Evolutionary conservation across 2,888 invertebrate genomes (phyloP), one percentile per base, ranked within the genome.

Genomic region (Gymnosoma rotundatum): DNA sequence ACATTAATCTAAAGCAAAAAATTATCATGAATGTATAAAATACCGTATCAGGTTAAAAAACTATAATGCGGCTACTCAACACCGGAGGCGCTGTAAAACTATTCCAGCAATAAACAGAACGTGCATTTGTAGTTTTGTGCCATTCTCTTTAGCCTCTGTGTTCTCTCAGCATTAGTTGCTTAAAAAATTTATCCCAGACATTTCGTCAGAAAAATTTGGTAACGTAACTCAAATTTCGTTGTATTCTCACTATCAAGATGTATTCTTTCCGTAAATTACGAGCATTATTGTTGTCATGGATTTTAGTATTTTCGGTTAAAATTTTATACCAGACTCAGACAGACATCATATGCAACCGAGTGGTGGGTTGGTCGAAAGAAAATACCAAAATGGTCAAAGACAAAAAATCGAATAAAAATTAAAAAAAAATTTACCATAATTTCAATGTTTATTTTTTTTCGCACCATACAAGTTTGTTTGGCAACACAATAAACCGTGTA

Each of bases 351-450:
- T 45, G 14, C 69, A 67, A 61, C 20, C 66, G 36, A 21, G 54
- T 61, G 54, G 67, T 72, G 60, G 73, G 73, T 52, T 56, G 64
- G 75, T 56, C 45, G 64, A 45, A 58, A 75, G 42, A 10, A 52
- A 7, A 56, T 63, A 38, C 18, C 54, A 42, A 42, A 42, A 42
- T 12, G 42, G 42, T 42, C 58, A n/a, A 50, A 48, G 45, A 54
- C 36, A 38, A 42, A 67, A 64, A 58, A 18, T 50, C 7, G 25
- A 64, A 63, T n/a, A 70, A 54, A 48, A 63, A 63, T 63, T 54
- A 48, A 66, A 42, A 76, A 72, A 56, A 76, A 64, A 36, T 83
- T 74, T 69, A 52, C 78, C 73, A 83, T 83, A 83, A 74, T 74
- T 78, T 74, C 60, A 64, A 70, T 78, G 78, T 70, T 58, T 36